Percentiles rank a stretch among this genome's conserved stretches.
These are phyloP conservation scores for Falco columbarius DNA, from an alignment of 2,797 vertebrate species.

Conservation along the genomic window DNA sequence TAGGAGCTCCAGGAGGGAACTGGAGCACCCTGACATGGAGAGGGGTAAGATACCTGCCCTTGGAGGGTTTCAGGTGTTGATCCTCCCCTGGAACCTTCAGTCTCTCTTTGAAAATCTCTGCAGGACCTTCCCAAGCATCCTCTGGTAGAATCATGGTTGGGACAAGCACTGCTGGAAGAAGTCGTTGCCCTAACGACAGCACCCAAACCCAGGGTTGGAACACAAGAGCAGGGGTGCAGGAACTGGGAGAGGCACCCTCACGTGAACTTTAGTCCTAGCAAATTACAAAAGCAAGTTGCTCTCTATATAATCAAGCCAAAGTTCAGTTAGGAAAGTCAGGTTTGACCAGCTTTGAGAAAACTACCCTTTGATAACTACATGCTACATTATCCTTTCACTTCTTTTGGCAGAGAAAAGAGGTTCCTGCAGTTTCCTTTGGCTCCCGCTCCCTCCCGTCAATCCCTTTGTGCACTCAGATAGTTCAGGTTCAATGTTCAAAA, in stretches of 20 bases:
- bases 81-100: neutral
- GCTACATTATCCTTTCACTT: neutral
- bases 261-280: neutral
- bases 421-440: neutral
- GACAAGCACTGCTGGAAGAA: neutral
- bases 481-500: slow-evolving; percentile 44
- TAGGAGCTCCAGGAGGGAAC: fast-evolving
- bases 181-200: neutral
- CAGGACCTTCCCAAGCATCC: neutral
- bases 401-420: neutral
- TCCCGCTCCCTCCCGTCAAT: neutral
- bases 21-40: neutral
- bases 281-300: neutral
- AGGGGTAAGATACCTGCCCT: neutral
- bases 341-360: neutral
- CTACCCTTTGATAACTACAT: neutral
- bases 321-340: slow-evolving; percentile 19
- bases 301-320: neutral
- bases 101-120: neutral
- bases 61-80: neutral
- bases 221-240: neutral
- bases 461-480: neutral
- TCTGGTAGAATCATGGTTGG: too few relatives aligned
- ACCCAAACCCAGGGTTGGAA: neutral
- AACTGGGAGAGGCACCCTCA: neutral